phyloP scores from a whole-genome alignment of 2,113 vertebrate species.

The Tetrao urogallus region DNA sequence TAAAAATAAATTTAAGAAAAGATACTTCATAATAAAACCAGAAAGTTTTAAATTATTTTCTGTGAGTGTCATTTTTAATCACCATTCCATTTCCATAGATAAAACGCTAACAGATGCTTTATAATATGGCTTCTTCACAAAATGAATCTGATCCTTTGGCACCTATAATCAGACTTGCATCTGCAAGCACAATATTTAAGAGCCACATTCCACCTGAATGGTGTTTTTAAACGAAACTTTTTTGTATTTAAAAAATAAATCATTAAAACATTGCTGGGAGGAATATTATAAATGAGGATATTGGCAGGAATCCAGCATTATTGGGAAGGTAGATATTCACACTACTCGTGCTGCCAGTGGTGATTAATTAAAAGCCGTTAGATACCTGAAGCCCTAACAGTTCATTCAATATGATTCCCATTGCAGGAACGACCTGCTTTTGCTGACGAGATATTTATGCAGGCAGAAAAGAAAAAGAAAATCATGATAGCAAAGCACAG shows the following conservation, averaged over 20 bases:
- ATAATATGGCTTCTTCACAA: not conserved
- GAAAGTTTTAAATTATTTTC: constrained; percentile 29
- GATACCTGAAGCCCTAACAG: constrained; percentile 13
- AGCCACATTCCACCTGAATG: constrained; percentile 10
- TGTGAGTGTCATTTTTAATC: constrained; percentile 20
- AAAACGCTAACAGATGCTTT: constrained; percentile 1
- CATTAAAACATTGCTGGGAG: constrained; percentile 67
- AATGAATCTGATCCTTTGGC: not conserved
- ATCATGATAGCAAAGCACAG: not conserved
- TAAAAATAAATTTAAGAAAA: constrained; percentile 22
- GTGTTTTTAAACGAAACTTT: not conserved
- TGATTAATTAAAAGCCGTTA: constrained; percentile 55
- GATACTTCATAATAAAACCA: not conserved
- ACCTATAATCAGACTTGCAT: not conserved
- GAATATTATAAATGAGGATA: constrained; percentile 66
- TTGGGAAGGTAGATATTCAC: constrained; percentile 33
- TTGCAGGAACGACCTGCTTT: constrained; percentile 21
- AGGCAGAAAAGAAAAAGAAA: not conserved
- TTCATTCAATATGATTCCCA: constrained; percentile 15
- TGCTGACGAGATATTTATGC: constrained; percentile 25
- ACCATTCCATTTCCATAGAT: not conserved
- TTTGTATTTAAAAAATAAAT: constrained; percentile 52
- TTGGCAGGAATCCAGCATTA: constrained; percentile 58
- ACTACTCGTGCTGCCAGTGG: not conserved
- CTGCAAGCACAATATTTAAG: not conserved